These are phyloP conservation scores for Hippoglossus hippoglossus DNA, from an alignment of 2,797 vertebrate genomes.

Conservation along the genomic window DNA sequence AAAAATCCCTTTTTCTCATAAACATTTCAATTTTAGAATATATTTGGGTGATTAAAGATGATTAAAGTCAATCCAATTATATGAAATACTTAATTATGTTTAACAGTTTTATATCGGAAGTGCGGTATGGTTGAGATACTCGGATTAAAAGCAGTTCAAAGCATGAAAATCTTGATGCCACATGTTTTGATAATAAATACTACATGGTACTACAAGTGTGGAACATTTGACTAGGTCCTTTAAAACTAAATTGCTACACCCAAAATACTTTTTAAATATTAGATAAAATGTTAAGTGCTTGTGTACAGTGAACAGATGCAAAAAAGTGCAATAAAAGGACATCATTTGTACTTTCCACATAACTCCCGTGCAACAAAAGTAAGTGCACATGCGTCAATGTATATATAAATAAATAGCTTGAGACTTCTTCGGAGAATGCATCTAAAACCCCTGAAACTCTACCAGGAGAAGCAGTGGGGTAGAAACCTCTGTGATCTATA, in stretches of 20 bases:
- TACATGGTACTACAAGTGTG: slow-evolving; percentile 37
- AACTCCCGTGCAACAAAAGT: slow-evolving; percentile 8
- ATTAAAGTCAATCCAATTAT: slow-evolving; percentile 83
- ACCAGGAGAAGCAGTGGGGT: slow-evolving; percentile 34
- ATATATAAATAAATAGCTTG: slow-evolving; percentile 23
- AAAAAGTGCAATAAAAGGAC: not conserved
- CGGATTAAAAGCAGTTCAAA: slow-evolving; percentile 66
- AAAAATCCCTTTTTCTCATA: slow-evolving; percentile 82
- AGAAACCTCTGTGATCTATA: slow-evolving; percentile 69
- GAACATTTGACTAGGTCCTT: slow-evolving; percentile 34
- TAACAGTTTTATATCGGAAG: slow-evolving; percentile 83
- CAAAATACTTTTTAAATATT: slow-evolving; percentile 22
- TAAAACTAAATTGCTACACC: slow-evolving; percentile 34
- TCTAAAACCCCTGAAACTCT: slow-evolving; percentile 28
- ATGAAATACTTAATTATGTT: slow-evolving; percentile 85
- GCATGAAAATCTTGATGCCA: slow-evolving; percentile 72
- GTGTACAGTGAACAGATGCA: slow-evolving; percentile 2
- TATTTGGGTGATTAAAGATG: slow-evolving; percentile 83
- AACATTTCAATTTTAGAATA: slow-evolving; percentile 86
- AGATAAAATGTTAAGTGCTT: slow-evolving; percentile 4
- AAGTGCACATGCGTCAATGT: not conserved
- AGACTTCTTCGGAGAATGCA: slow-evolving; percentile 36
- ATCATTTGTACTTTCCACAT: slow-evolving; percentile 3
- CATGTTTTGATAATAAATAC: slow-evolving; percentile 77
- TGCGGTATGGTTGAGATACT: slow-evolving; percentile 73